These are phyloP conservation scores for Pherbina coryleti DNA, from an alignment of 2,888 invertebrate genomes.

Conservation along the genomic window DNA sequence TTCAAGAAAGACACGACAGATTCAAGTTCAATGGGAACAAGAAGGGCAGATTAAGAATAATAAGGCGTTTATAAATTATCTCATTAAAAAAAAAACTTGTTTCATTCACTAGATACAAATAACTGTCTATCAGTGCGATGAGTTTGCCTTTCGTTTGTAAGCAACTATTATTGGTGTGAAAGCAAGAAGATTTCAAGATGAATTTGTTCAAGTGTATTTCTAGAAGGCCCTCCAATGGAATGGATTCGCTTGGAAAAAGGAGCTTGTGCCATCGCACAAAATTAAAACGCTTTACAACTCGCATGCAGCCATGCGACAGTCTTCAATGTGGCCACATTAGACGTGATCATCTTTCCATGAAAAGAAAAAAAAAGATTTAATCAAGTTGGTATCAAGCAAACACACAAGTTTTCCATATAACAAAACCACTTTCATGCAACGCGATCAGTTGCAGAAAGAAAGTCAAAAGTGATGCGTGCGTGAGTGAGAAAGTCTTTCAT, in stretches of 20 bases:
- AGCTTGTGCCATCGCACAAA: not conserved
- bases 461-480: conserved; percentile 60
- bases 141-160: too few species aligned
- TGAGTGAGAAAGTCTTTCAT: conserved; percentile 43
- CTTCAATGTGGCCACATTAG: conserved; percentile 4
- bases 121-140: too few species aligned
- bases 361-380: not conserved
- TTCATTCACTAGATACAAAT: too few species aligned
- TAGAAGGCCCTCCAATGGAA: too few species aligned
- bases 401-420: conserved; percentile 58
- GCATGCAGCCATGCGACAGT: conserved; percentile 5
- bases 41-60: too few species aligned
- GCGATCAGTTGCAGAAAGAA: conserved; percentile 68
- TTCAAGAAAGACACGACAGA: too few species aligned
- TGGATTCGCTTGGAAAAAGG: not conserved
- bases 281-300: not conserved
- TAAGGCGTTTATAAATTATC: too few species aligned
- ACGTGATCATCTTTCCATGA: conserved; percentile 26
- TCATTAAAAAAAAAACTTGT: too few species aligned
- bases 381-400: not conserved
- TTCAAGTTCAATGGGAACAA: too few species aligned
- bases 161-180: too few species aligned
- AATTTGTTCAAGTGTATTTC: too few species aligned
- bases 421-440: conserved; percentile 67
- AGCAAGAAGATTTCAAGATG: too few species aligned